These are phyloP conservation scores for Drosophila falleni DNA, from an alignment of 2,888 invertebrate species.

Conservation along the genomic window DNA sequence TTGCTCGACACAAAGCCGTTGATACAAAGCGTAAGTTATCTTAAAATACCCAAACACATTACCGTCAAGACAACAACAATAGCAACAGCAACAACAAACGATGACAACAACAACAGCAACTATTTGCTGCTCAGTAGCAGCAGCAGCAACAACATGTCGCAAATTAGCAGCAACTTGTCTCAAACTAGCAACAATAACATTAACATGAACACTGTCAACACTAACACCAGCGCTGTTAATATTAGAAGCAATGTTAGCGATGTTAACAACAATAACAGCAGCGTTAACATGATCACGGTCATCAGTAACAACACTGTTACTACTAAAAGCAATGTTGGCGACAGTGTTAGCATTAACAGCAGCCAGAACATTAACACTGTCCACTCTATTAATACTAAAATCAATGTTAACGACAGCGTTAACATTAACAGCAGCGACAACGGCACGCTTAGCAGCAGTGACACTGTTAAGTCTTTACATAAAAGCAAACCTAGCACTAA, in stretches of 20 bases:
- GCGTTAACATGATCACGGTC: not conserved
- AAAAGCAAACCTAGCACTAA: not conserved
- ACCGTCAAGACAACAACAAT: not conserved
- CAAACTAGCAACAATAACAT: too few species aligned
- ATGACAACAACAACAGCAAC: slow-evolving; percentile 4
- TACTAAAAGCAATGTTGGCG: not conserved
- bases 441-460: not conserved
- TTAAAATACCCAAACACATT: slow-evolving; percentile 23
- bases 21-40: slow-evolving; percentile 93
- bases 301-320: not conserved
- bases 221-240: too few species aligned
- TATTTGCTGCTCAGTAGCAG: slow-evolving; percentile 8
- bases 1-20: slow-evolving; percentile 88
- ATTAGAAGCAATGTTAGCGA: too few species aligned
- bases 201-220: too few species aligned
- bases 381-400: not conserved
- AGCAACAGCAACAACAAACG: not conserved
- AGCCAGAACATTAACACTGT: not conserved
- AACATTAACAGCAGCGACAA: not conserved
- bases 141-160: slow-evolving; percentile 2
- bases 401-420: not conserved
- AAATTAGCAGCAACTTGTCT: slow-evolving; percentile 4
- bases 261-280: slow-evolving; percentile 7
- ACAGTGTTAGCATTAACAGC: not conserved
- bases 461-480: not conserved